Evolutionary conservation across 2,797 vertebrate genomes (phyloP), one percentile per base, ranked within the genome.

Genomic region (Xenopus petersii): DNA sequence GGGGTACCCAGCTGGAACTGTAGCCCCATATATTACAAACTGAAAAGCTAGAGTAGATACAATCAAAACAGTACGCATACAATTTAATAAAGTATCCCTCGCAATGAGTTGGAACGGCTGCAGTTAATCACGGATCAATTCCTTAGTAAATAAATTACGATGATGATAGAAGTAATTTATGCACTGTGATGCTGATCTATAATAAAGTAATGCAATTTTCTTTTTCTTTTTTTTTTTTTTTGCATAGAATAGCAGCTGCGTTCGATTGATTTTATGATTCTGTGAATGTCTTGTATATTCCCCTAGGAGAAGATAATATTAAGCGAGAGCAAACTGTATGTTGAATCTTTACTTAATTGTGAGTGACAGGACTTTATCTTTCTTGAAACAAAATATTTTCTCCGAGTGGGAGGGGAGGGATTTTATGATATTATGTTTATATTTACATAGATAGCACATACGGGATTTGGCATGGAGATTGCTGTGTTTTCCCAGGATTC

Each of bases 141-240:
- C 70, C 30, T 64, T 48, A 70, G 66, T 73, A 79, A 70, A 79
- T 79, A 74, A 51, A 74, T 79, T 73, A 79, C 76, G 42, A 42
- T 66, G 70, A 68, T 73, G 66, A 70, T 74, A 74, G 62, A 24
- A 61, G 46, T 66, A 30, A 74, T 79, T 79, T 79, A 74, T 73
- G 60, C 71, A 65, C 61, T 64, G 64, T 70, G 66, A 59, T 61
- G 67, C 71, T 70, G 76, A 79, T 79, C 71, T 64, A 70, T 79
- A 79, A 79, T 79, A 74, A 74, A 60, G 61, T 70, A 74, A 60
- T 46, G 24, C 7, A n/a, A 49, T 26, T 67, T 21, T 21, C 8
- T 71, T 61, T 76, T 61, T 73, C 67, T 69, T 42, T 42, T 21
- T 36, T 36, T 36, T 36, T 36, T 36, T 36, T 42, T 42, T 42